Evolutionary conservation across 2,113 vertebrate genomes (phyloP), one percentile per base, ranked within the genome.

Genomic region (Carassius carassius): DNA sequence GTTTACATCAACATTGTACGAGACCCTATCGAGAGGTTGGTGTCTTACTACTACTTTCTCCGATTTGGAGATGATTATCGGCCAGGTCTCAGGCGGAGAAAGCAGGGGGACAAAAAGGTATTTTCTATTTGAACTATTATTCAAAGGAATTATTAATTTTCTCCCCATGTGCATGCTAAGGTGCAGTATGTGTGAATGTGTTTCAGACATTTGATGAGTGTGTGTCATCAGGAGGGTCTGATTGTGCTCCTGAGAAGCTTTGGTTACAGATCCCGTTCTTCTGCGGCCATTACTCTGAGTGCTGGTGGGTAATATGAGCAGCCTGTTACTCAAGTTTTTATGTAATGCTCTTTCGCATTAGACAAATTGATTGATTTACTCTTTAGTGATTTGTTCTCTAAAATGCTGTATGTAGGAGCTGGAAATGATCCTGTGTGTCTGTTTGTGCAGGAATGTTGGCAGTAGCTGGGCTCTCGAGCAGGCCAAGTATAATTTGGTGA

Each of bases 201-300:
- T 76, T 76, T 76, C 93, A 99, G 98, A 99, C 98, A 0, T 99
- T 99, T 90, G 98, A 99, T 92, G 98, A 99, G 93, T 99, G 98
- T 88, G 97, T 99, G 73, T 96, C 97, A 63, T 96, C 97, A 84
- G 97, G 96, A 35, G 98, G 98, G 87, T 98, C 97, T 21, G 98
- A 99, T 92, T 99, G 98, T 81, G 97, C 98, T 90, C 96, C 98
- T 0, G 98, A 99, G 92, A 99, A 99, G 91, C 98, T 99, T 89
- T 99, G 98, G 98, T 97, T 99, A 86, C 98, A 99, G 92, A 99
- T 99, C 91, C 98, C 98, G 0, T 99, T 99, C 92, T 99, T 99
- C 95, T 99, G 98, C 84, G 98, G 98, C 85, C 98, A 99, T 92
- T 99, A 97, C 94, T 99, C 97, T 0, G 98, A 99, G 92, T 99